Evolutionary conservation across 2,888 invertebrate species (phyloP).

Genomic region (Danaus chrysippus): DNA sequence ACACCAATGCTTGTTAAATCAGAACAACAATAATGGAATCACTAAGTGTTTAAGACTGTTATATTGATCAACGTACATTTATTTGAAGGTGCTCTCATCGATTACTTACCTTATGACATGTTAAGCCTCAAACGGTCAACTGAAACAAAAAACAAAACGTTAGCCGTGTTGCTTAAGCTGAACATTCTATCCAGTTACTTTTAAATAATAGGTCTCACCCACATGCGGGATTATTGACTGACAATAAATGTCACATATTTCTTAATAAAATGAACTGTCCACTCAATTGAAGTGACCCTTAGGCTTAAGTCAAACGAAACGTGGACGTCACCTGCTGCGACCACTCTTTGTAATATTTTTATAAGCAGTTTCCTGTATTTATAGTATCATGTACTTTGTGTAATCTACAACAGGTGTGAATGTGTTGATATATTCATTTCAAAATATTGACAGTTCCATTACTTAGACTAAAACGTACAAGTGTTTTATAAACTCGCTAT

Average conservation of each 20-base stretch:
- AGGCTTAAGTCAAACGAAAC: constrained; percentile 31
- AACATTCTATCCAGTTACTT: constrained; percentile 55
- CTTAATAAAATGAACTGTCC: constrained; percentile 57
- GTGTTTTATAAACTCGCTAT: too few relatives aligned
- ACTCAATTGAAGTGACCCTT: constrained; percentile 36
- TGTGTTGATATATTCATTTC: too few relatives aligned
- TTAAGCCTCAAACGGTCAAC: constrained; percentile 30
- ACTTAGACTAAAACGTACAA: too few relatives aligned
- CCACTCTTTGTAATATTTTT: constrained; percentile 23
- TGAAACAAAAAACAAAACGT: constrained; percentile 36
- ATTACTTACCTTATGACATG: constrained; percentile 37
- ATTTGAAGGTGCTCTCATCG: constrained; percentile 1
- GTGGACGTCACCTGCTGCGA: constrained; percentile 29
- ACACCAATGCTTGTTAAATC: not conserved
- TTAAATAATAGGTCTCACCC: constrained; percentile 61
- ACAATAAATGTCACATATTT: constrained; percentile 76
- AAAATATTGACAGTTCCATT: too few relatives aligned
- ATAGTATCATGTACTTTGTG: constrained; percentile 5
- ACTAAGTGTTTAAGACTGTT: not conserved
- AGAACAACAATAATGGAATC: not conserved
- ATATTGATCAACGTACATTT: not conserved
- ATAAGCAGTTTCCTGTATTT: constrained; percentile 27
- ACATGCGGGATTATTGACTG: constrained; percentile 75
- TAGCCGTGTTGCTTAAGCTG: constrained; percentile 36
- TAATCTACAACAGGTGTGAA: not conserved